Base-by-base conservation (phyloP, 2,113 vertebrate species). In the Motacilla tschutschensis region DNA sequence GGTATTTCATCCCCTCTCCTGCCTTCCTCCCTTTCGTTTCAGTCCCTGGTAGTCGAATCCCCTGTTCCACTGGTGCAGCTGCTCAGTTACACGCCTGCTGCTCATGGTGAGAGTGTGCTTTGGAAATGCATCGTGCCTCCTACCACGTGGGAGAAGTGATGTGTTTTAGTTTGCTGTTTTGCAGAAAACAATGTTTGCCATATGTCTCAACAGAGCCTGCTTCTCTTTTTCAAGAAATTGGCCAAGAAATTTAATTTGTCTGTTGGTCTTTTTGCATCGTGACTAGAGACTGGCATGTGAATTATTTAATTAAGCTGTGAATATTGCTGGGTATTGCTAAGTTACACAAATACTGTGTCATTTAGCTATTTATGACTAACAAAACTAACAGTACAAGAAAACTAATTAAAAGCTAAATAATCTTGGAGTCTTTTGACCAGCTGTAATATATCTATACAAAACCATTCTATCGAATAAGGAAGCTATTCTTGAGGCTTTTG, bases 281-380 rank as follows among this genome's bases (percentile, higher is more conserved):
- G 2, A 31, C 48, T 63, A 48, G 76, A 60, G 60, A 77, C 35
- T 90, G 72, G 78, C 48, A 83, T 1, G 1, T 63, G 31, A 82
- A 67, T n/a, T 87, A 71, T 70, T 90, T 79, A 76, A 87, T 74
- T 73, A 82, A 74, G 53, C 67, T 79, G 51, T 79, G 67, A 79
- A 22, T 73, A 40, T 74, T 57, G 33, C 55, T 70, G 36, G 20
- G 9, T 54, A 58, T 59, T 64, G 28, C 46, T 38, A 35, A 91
- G 33, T 63, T 87, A 84, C 80, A 62, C 69, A 85, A 94, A 81
- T 53, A 33, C 44, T n/a, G 24, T 62, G 54, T 67, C 59, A 62
- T 58, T 72, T 60, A 86, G 55, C 59, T 88, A 64, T 43, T 40
- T 70, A 21, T 3, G 4, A 35, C 20, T 53, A 91, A 64, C 21